Conservation (phyloP, 2,113 vertebrate genomes). For the Lutjanus erythropterus region DNA sequence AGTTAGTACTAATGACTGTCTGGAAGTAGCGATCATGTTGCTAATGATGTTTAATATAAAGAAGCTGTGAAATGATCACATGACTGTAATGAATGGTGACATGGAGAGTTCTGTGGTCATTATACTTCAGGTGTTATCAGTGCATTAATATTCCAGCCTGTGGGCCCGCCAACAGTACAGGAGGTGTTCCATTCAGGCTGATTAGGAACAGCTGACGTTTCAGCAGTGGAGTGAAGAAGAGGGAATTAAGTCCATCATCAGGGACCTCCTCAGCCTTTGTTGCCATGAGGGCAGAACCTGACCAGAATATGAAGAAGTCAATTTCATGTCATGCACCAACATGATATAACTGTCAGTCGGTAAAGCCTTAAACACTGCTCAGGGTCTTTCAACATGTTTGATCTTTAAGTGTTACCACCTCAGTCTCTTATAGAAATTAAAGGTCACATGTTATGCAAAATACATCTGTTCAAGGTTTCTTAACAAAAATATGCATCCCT, state of each 20-base stretch:
- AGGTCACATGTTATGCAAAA: too few relatives aligned
- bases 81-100: constrained; percentile 2
- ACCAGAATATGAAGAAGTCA: constrained; percentile 40
- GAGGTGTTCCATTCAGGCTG: constrained; percentile 32
- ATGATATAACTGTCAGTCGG: neutral
- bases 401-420: neutral
- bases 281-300: constrained; percentile 17
- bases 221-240: constrained; percentile 28
- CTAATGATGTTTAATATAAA: constrained; percentile 4
- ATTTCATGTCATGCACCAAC: constrained; percentile 25
- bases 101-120: neutral
- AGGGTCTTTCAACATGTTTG: neutral
- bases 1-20: constrained; percentile 1
- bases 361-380: neutral
- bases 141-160: constrained; percentile 47
- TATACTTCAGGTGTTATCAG: constrained; percentile 16
- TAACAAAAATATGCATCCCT: too few relatives aligned
- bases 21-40: neutral
- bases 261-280: constrained; percentile 48
- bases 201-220: constrained; percentile 36
- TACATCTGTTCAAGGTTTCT: too few relatives aligned
- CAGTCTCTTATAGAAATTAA: neutral
- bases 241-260: constrained; percentile 54
- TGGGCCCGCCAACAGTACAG: constrained; percentile 23
- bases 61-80: neutral